Conservation (phyloP, 2,888 invertebrate species). For the Athripsodes cinereus region DNA sequence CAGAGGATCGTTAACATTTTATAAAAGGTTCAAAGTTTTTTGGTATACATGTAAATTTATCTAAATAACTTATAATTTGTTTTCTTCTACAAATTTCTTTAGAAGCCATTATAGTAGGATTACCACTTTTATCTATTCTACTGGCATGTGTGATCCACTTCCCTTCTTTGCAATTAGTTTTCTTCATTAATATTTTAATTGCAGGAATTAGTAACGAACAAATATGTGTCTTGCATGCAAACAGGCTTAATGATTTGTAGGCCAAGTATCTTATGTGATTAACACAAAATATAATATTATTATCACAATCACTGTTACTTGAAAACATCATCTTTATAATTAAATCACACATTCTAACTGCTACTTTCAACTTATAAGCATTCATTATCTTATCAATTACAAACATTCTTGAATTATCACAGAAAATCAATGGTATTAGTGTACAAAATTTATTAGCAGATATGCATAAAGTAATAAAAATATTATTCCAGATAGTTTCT, state of each 20-base stretch:
- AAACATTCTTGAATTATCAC: constrained; percentile 37
- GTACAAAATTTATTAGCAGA: constrained; percentile 49
- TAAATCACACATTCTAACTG: constrained; percentile 40
- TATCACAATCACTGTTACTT: constrained; percentile 34
- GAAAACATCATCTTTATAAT: constrained; percentile 37
- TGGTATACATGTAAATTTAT: constrained; percentile 16
- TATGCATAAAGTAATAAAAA: constrained; percentile 43
- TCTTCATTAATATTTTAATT: constrained; percentile 31
- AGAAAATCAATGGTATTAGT: constrained; percentile 37
- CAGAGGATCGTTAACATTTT: constrained; percentile 15
- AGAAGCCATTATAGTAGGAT: constrained; percentile 31
- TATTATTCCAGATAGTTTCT: constrained; percentile 39
- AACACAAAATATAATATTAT: constrained; percentile 40
- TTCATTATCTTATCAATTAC: constrained; percentile 34
- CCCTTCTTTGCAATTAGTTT: constrained; percentile 43
- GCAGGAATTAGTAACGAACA: constrained; percentile 37
- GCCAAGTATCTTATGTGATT: constrained; percentile 46
- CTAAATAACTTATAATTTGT: constrained; percentile 33
- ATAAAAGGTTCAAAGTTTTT: constrained; percentile 21
- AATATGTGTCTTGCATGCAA: constrained; percentile 38
- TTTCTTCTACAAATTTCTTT: constrained; percentile 38
- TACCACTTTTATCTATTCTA: constrained; percentile 36
- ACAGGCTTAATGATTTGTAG: constrained; percentile 41
- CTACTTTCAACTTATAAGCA: constrained; percentile 42
- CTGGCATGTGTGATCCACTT: constrained; percentile 43